Evolutionary conservation across 2,888 invertebrate species (phyloP).

Genomic region (Romanomermis culicivorax): DNA sequence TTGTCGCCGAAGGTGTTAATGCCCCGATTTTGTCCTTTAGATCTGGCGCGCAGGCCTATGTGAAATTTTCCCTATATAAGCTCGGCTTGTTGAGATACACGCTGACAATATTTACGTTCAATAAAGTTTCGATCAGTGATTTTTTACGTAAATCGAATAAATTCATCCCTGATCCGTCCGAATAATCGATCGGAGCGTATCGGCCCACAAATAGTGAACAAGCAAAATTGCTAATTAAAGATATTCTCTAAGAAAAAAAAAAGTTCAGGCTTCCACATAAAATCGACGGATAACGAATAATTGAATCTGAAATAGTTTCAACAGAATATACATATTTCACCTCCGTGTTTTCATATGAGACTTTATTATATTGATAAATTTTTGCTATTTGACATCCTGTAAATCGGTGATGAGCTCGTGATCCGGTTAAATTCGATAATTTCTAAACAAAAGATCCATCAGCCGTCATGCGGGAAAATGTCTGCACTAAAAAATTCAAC

Average conservation of each 20-base stretch:
- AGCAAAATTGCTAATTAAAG: constrained; percentile 74
- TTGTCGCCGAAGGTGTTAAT: no score
- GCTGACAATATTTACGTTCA: constrained; percentile 39
- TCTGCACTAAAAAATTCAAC: no score
- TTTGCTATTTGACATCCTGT: constrained; percentile 84
- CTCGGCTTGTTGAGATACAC: no score
- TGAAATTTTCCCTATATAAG: no score
- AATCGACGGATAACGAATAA: constrained; percentile 5
- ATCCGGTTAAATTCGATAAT: constrained; percentile 58
- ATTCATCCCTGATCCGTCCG: constrained; percentile 93
- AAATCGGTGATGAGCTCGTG: constrained; percentile 66
- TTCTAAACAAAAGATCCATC: constrained; percentile 39
- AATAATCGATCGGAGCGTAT: constrained; percentile 67
- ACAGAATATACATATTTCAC: constrained; percentile 30
- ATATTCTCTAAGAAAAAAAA: constrained; percentile 51
- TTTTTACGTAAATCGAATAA: constrained; percentile 56
- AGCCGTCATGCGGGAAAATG: no score
- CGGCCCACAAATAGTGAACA: constrained; percentile 65
- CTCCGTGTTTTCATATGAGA: constrained; percentile 52
- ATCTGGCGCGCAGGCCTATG: no score
- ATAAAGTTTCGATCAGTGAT: constrained; percentile 51
- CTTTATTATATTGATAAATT: constrained; percentile 47
- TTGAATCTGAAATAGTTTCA: no score
- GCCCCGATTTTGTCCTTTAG: constrained; percentile 17
- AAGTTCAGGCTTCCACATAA: no score